phyloP scores from a whole-genome alignment of 1,140 invertebrate species.

The Nasonia giraulti region DNA sequence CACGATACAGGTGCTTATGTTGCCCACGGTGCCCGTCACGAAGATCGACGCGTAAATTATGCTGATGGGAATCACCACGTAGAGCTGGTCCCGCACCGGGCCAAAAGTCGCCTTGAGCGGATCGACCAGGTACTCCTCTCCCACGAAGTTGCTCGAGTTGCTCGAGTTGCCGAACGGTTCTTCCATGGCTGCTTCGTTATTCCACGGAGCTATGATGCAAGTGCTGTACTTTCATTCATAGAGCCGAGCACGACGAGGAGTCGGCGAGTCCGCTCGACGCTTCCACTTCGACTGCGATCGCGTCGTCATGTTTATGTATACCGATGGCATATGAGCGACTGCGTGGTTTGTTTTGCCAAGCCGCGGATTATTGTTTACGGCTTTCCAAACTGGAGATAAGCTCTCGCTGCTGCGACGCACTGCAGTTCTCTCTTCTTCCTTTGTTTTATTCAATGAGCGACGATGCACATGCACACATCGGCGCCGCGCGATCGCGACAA shows the following conservation, averaged over 20 bases:
- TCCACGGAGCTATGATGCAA: neutral
- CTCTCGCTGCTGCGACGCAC: no score
- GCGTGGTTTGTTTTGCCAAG: no score
- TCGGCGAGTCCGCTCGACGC: neutral
- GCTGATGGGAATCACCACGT: slow-evolving; percentile 85
- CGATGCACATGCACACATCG: neutral
- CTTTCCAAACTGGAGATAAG: no score
- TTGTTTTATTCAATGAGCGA: no score
- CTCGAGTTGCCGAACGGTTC: neutral
- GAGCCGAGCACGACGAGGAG: no score
- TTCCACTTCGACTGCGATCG: neutral
- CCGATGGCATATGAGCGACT: no score
- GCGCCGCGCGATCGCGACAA: neutral
- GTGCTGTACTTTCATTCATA: no score
- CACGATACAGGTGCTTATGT: slow-evolving; percentile 94
- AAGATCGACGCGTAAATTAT: slow-evolving; percentile 90
- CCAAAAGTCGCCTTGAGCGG: neutral
- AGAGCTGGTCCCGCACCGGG: slow-evolving; percentile 79
- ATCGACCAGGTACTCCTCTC: slow-evolving; percentile 13
- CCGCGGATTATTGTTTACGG: no score
- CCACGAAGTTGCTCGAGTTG: slow-evolving; percentile 8
- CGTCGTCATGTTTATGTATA: neutral
- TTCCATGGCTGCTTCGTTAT: neutral
- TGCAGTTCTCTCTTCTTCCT: no score
- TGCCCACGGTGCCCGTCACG: slow-evolving; percentile 90